Evolutionary conservation across 2,888 invertebrate genomes (phyloP), one percentile per base, ranked within the genome.

Genomic region (Drosophila recens): DNA sequence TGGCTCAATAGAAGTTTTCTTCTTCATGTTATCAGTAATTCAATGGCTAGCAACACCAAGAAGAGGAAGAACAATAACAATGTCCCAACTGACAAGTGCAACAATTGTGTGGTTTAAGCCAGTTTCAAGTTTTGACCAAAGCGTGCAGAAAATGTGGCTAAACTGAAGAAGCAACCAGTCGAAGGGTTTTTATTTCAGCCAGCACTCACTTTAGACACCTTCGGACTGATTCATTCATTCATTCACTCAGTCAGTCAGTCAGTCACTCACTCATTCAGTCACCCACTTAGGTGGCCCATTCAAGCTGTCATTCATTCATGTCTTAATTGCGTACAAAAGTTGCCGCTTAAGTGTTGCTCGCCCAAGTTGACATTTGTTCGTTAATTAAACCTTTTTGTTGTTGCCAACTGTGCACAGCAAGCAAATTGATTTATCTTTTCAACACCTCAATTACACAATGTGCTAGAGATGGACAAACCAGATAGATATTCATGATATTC

Each of bases 341-440:
- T 85, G 72, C 69, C 78, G 80, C 87, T 86, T 80, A 84, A 84
- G 89, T 86, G 89, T 86, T 86, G 80, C 72, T 68, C 74, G 67
- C 80, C 78, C 73, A 80, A 80, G 90, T 80, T 87, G 86, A 87
- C 86, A 87, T 87, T 87, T 87, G 90, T 87, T 90, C 86, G 87
- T 87, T 87, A 88, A 87, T 87, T 87, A 87, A 90, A 87, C 89
- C 87, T 87, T 87, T 85, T 86, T 79, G 65, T 72, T 75, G 72
- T 63, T 86, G 72, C 57, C 87, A 77, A 88, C 89, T 83, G 83
- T 80, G 83, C 89, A 80, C 71, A 89, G 80, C 83, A 82, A 88
- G 86, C 87, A 87, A 87, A 87, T 90, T 87, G 90, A 90, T 90
- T 87, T 90, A 87, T 87, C 89, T 85, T 68, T 75, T 79, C 78